A percentile compares a stretch with the other conserved stretches of the same genome.
Conservation (phyloP, 2,113 vertebrate genomes). For the Sclerurus mexicanus region DNA sequence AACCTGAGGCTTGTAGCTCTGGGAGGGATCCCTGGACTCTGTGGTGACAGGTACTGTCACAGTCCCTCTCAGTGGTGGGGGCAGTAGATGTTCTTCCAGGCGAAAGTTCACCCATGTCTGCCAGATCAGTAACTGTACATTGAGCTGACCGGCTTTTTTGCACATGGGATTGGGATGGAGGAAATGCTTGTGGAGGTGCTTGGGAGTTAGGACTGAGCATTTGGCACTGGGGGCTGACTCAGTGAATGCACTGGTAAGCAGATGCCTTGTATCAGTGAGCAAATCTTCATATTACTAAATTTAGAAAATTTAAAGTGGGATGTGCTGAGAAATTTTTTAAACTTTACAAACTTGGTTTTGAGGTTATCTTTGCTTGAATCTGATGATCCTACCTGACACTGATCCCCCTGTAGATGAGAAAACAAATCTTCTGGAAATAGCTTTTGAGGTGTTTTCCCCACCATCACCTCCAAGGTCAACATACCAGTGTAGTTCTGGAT, state of each 20-base stretch:
- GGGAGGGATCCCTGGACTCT: background rate
- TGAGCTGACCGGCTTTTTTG: background rate
- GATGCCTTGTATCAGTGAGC: background rate
- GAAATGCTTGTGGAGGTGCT: background rate
- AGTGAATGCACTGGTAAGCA: background rate
- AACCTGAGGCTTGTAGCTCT: background rate
- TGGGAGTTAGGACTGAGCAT: background rate
- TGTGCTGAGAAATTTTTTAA: background rate
- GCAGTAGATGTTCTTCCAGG: background rate
- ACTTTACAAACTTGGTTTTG: background rate
- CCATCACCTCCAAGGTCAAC: no score
- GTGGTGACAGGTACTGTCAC: rapidly evolving
- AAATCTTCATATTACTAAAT: background rate
- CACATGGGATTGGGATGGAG: background rate
- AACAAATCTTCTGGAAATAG: background rate
- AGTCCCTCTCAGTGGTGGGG: background rate
- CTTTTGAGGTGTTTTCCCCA: background rate
- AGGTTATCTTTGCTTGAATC: background rate
- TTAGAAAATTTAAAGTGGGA: background rate
- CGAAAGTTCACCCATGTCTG: background rate
- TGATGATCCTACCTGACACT: background rate
- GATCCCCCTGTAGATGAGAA: background rate
- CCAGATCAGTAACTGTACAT: rapidly evolving
- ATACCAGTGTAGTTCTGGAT: no score
- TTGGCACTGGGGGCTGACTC: background rate